Percentiles rank a stretch among this genome's conserved stretches.
These are phyloP conservation scores for Calidris pugnax DNA, from an alignment of 2,113 vertebrate species.

Conservation along the genomic window DNA sequence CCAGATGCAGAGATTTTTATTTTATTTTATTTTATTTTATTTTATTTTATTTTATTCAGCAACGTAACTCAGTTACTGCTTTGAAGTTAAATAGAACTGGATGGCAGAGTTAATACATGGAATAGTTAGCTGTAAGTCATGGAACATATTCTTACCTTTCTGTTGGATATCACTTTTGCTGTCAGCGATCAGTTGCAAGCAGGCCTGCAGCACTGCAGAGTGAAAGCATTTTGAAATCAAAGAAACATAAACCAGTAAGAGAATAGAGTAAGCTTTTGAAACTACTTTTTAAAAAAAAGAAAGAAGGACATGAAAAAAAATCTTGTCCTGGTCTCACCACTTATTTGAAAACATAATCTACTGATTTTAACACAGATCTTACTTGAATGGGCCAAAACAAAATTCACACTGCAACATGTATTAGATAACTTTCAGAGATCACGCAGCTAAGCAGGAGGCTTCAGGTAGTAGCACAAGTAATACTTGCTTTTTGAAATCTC, in stretches of 20 bases:
- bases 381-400: background rate
- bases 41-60: background rate
- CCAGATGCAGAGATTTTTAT: background rate
- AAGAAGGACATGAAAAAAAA: background rate
- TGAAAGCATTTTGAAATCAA: constrained; percentile 50
- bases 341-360: background rate
- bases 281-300: background rate
- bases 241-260: background rate
- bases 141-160: constrained; percentile 80
- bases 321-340: background rate
- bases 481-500: background rate
- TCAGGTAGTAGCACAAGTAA: background rate
- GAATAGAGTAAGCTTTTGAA: background rate
- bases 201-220: constrained; percentile 84
- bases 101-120: background rate
- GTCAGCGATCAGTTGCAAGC: constrained; percentile 90
- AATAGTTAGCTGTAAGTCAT: background rate
- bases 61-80: background rate
- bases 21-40: background rate
- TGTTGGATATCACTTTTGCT: constrained; percentile 77
- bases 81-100: background rate
- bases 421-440: background rate
- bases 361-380: background rate
- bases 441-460: background rate
- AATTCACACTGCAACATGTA: background rate